Conservation (phyloP, 2,113 vertebrate species). For the Picathartes gymnocephalus region DNA sequence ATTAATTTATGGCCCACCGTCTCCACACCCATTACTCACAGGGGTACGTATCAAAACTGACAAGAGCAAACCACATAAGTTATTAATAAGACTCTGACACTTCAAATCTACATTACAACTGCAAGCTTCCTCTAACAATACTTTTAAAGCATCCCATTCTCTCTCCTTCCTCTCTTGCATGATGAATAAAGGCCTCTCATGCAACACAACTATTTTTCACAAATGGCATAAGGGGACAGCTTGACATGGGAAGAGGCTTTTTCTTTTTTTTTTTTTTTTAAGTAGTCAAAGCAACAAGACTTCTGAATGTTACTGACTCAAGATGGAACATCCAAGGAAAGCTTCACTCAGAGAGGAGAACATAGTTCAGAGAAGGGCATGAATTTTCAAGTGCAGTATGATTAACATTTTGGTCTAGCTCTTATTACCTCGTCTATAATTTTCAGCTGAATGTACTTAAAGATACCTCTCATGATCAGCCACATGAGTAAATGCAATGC, state of each 20-base stretch:
- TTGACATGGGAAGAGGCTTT: not conserved
- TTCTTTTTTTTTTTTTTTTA: not conserved
- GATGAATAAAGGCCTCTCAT: not conserved
- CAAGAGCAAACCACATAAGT: conserved; percentile 9
- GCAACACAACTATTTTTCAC: not conserved
- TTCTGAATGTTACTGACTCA: not conserved
- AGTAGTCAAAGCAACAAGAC: not conserved
- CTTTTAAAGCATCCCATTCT: not conserved
- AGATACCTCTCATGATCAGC: not conserved
- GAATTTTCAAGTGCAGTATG: not conserved
- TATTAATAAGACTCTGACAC: conserved; percentile 8
- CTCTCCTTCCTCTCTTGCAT: not conserved
- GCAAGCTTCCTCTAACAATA: not conserved
- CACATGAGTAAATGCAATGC: not conserved
- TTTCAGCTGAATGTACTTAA: not conserved
- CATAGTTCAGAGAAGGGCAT: not conserved
- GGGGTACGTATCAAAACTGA: conserved; percentile 35
- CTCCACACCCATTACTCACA: conserved; percentile 64
- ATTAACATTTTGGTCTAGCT: not conserved
- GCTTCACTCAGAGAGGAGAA: not conserved
- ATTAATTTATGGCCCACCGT: conserved; percentile 67
- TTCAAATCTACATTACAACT: not conserved
- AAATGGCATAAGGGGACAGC: not conserved
- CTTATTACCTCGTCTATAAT: not conserved
- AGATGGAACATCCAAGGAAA: conserved; percentile 3